Conservation (phyloP, 2,797 vertebrate genomes). For the Remorina albescens region DNA sequence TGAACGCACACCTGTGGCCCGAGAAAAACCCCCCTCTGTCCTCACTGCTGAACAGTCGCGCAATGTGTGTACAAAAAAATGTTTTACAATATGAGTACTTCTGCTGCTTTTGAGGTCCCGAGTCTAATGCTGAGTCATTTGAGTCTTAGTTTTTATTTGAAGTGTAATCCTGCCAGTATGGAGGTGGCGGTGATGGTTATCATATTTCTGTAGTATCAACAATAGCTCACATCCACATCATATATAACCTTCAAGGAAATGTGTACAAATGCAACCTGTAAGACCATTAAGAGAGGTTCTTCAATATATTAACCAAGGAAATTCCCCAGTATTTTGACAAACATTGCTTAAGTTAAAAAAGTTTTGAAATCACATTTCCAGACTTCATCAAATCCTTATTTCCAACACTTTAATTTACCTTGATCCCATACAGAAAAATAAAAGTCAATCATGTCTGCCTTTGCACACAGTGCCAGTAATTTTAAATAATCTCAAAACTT, state of each 20-base stretch:
- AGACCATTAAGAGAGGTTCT: background rate
- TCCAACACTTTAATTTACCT: background rate
- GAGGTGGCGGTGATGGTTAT: constrained; percentile 38
- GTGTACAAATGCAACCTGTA: background rate
- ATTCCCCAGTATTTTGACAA: background rate
- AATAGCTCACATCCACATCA: constrained; percentile 25
- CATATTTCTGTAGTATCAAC: constrained; percentile 17
- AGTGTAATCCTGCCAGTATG: constrained; percentile 28
- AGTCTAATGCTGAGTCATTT: too few species aligned
- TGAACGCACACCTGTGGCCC: constrained; percentile 50
- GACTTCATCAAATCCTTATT: too few species aligned
- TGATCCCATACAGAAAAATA: constrained; percentile 7
- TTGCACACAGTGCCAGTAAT: background rate
- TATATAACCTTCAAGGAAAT: constrained; percentile 1
- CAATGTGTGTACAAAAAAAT: constrained; percentile 11
- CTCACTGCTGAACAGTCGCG: constrained; percentile 23
- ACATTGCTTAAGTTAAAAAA: background rate
- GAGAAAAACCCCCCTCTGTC: constrained; percentile 7
- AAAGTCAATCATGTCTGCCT: constrained; percentile 9
- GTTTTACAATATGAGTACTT: constrained; percentile 5
- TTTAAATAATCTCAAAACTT: constrained; percentile 13
- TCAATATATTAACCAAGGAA: too few species aligned
- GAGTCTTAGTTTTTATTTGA: too few species aligned
- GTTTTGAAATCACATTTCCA: background rate
- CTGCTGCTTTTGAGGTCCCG: background rate